Evolutionary conservation across 37 sponge, comb jelly and placozoan genomes (phyloP).

Genomic region (Amphimedon queenslandica): DNA sequence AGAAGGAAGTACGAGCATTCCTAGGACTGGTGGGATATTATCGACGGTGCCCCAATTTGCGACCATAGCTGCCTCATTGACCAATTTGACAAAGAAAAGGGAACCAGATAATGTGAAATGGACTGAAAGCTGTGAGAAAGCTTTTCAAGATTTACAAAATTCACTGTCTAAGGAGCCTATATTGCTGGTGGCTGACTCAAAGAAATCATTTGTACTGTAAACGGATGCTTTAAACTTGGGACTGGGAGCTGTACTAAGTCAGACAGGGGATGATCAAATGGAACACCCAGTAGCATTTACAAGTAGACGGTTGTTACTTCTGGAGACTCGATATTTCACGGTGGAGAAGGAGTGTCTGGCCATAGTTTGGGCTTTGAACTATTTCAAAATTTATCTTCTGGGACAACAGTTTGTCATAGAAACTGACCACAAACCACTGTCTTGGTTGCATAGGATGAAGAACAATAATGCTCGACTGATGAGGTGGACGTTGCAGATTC

Average conservation of each 20-base stretch:
- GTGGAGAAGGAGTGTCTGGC: too few species aligned
- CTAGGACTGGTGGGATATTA: too few species aligned
- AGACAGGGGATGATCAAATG: neutral
- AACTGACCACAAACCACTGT: too few species aligned
- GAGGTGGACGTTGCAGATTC: neutral
- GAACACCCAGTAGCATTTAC: neutral
- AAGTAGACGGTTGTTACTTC: neutral
- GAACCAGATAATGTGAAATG: neutral
- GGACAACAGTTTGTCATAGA: neutral
- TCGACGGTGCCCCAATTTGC: too few species aligned
- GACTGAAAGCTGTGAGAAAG: neutral
- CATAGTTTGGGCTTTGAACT: neutral
- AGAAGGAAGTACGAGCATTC: too few species aligned
- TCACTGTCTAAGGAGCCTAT: neutral
- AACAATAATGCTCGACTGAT: neutral
- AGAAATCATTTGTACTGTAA: too few species aligned
- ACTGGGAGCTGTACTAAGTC: too few species aligned
- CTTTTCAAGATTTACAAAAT: neutral
- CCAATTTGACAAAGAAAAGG: neutral
- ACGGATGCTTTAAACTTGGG: too few species aligned
- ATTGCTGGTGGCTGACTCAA: neutral
- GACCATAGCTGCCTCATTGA: neutral
- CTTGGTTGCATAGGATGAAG: conserved; percentile 1
- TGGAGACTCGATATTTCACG: neutral
- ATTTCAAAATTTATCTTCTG: neutral